Conservation (phyloP, 1,140 invertebrate species). For the Campodea augens region DNA sequence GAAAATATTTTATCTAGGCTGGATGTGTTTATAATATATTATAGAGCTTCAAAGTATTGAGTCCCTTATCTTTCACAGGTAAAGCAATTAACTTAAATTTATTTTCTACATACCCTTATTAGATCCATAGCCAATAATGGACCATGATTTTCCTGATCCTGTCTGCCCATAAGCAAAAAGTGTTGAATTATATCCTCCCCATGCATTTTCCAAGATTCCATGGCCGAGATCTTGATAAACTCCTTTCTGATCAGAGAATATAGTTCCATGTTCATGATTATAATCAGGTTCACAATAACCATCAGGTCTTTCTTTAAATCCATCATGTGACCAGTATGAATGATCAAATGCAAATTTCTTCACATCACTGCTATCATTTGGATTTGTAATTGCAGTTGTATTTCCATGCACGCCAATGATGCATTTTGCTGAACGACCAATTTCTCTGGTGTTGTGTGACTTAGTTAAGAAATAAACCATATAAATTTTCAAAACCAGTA, state of each 20-base stretch:
- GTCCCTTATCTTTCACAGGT: too few relatives aligned
- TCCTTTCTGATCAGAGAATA: constrained; percentile 30
- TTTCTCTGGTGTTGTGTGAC: constrained; percentile 33
- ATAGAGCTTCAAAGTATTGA: too few relatives aligned
- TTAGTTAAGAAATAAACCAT: constrained; percentile 11
- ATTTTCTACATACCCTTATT: constrained; percentile 30
- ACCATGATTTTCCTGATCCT: constrained; percentile 39
- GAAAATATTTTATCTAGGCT: too few relatives aligned
- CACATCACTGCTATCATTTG: constrained; percentile 24
- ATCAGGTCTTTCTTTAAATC: constrained; percentile 26
- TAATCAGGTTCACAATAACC: constrained; percentile 29
- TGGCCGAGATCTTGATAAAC: constrained; percentile 37
- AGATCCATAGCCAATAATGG: constrained; percentile 36
- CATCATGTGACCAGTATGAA: constrained; percentile 43
- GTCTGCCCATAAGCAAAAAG: constrained; percentile 44
- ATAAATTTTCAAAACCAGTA: too few relatives aligned
- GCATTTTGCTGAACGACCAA: constrained; percentile 29
- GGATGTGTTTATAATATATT: too few relatives aligned
- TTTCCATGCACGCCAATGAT: constrained; percentile 35
- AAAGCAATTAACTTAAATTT: too few relatives aligned
- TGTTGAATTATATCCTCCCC: constrained; percentile 39
- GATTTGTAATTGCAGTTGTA: constrained; percentile 31
- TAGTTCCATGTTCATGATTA: constrained; percentile 23
- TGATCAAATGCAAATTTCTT: constrained; percentile 37
- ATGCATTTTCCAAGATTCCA: constrained; percentile 38